Percentiles rank a stretch among this genome's conserved stretches.
Conservation (phyloP, 1,140 invertebrate genomes). For the Anagrus nilaparvatae region DNA sequence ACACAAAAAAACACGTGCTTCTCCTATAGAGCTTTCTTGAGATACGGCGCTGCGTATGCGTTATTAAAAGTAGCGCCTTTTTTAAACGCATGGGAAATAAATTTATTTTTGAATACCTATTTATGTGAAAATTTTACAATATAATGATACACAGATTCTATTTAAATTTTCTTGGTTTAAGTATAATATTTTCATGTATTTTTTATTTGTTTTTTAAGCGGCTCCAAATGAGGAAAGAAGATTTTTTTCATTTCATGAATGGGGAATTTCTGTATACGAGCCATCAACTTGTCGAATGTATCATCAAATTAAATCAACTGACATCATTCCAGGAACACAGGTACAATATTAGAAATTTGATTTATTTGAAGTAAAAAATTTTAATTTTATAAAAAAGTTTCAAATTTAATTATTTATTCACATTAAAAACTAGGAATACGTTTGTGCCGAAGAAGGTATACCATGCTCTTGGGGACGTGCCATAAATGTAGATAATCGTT, state of each 20-base stretch:
- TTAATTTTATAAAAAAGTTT: neutral
- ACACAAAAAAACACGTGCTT: no score
- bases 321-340: slow-evolving; percentile 64
- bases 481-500: slow-evolving; percentile 61
- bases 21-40: no score
- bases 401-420: slow-evolving; percentile 4
- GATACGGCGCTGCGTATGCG: no score
- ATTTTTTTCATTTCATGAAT: slow-evolving; percentile 69
- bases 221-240: slow-evolving; percentile 52
- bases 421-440: slow-evolving; percentile 48
- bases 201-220: slow-evolving; percentile 35
- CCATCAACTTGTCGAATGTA: slow-evolving; percentile 61
- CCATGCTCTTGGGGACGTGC: slow-evolving; percentile 65
- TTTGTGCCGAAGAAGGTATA: slow-evolving; percentile 56
- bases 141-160: no score
- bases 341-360: slow-evolving; percentile 34
- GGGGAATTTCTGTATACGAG: slow-evolving; percentile 67
- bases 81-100: no score
- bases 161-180: no score
- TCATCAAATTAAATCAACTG: slow-evolving; percentile 63
- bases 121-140: no score
- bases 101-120: no score
- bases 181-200: slow-evolving; percentile 8
- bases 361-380: neutral
- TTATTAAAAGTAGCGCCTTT: no score